Evolutionary conservation across 2,888 invertebrate species (phyloP), one percentile per base, ranked within the genome.

Genomic region (Prionchulus punctatus): DNA sequence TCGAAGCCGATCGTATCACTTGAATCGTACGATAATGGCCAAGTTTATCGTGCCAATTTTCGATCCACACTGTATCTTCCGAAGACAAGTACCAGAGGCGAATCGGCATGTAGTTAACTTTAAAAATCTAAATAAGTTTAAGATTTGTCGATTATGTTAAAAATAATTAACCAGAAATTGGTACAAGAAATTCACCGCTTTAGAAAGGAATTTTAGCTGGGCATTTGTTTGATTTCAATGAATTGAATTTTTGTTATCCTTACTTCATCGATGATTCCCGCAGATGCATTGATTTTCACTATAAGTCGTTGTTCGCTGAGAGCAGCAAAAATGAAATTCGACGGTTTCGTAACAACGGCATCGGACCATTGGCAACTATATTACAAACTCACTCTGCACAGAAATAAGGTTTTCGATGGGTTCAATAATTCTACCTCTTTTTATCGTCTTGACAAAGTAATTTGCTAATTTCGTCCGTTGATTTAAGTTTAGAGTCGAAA

Each of bases 21-120:
- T 82, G 79, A 52, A 82, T 78, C 1, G 82, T 82, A 70, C 82
- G 82, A 56, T 79, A 76, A 1, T 81, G 80, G 62, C 79, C 76
- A 61, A 75, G 75, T 30, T 65, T 64, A 2, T 66, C 63, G 49
- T 81, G 76, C 82, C 82, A 83, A 69, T 82, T 82, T 55, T 83
- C 70, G 23, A 83, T 77, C 84, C 83, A 84, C 1, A 84, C 80
- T 71, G 84, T 83, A 69, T 84, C 83, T 61, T 83, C 71, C 64
- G 81, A 80, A 18, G 79, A 78, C 1, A 84, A 80, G 70, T 84
- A 83, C 67, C 79, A 78, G 47, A 84, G 71, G 60, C 81, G 80
- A 26, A 82, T 82, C 0, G 84, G 84, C 65, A 77, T 79, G 67
- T 81, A 80, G 69, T 84, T 83, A 1, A 83, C 83, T 36, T 79